Conservation (phyloP, 2,797 vertebrate species). For the Mionectes olivaceus region DNA sequence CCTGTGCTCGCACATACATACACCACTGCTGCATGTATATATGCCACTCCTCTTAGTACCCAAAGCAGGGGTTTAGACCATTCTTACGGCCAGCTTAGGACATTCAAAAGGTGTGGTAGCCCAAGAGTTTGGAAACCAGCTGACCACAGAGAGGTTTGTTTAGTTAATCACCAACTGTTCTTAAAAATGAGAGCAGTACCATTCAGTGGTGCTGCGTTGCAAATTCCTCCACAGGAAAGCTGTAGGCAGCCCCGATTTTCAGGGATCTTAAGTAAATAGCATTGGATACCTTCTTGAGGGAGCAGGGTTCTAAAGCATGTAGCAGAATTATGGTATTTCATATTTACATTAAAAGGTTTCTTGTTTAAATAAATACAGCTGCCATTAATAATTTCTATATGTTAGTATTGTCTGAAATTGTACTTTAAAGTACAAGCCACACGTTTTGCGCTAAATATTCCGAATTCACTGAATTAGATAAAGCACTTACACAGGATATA, state of each 20-base stretch:
- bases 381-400: background rate
- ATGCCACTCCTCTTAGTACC: background rate
- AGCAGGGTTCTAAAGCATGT: background rate
- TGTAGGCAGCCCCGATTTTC: background rate
- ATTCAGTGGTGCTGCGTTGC: fast-evolving
- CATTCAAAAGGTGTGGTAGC: background rate
- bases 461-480: background rate
- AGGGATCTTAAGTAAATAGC: background rate
- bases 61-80: fast-evolving
- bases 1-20: background rate
- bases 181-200: background rate
- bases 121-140: background rate
- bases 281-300: background rate
- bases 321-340: background rate
- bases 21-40: background rate
- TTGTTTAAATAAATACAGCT: background rate
- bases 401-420: background rate
- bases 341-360: background rate
- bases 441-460: background rate
- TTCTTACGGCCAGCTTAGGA: background rate
- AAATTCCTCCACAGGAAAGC: background rate
- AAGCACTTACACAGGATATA: background rate
- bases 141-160: background rate
- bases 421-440: background rate
- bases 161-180: background rate